A percentile compares a stretch with the other conserved stretches of the same genome.
phyloP scores from a whole-genome alignment of 2,888 invertebrate species.

The Cosmopolites sordidus region DNA sequence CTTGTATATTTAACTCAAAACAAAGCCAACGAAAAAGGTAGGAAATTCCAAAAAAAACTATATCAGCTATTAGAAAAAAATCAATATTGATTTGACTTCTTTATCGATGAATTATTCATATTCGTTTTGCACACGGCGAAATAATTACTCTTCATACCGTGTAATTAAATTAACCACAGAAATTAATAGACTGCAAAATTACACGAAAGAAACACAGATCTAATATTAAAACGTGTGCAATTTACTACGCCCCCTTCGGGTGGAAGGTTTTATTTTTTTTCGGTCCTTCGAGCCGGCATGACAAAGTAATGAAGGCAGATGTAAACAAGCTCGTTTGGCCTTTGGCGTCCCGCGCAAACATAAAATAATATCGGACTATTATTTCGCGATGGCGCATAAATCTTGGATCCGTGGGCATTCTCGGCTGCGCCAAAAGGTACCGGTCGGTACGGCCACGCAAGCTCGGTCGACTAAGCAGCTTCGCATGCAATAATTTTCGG shows the following conservation, averaged over 20 bases:
- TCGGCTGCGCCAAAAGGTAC: constrained; percentile 29
- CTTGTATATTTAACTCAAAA: too few species aligned
- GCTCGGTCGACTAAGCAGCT: constrained; percentile 17
- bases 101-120: too few species aligned
- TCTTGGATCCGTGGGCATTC: constrained; percentile 30
- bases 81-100: too few species aligned
- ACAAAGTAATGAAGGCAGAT: constrained; percentile 37
- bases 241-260: not conserved
- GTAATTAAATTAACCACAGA: too few species aligned
- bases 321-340: constrained; percentile 36
- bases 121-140: too few species aligned
- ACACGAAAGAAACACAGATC: not conserved
- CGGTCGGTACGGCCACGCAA: constrained; percentile 22
- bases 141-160: too few species aligned
- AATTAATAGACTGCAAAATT: too few species aligned
- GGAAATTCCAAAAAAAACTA: too few species aligned
- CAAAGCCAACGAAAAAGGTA: too few species aligned
- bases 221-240: not conserved
- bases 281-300: constrained; percentile 9
- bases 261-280: not conserved
- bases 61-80: too few species aligned
- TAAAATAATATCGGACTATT: constrained; percentile 41
- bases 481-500: constrained; percentile 23
- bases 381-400: constrained; percentile 39
- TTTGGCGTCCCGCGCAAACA: constrained; percentile 33